Percentiles rank a stretch among this genome's conserved stretches.
These are phyloP conservation scores for Julus scandinavius DNA, from an alignment of 2,888 invertebrate genomes.

Conservation along the genomic window DNA sequence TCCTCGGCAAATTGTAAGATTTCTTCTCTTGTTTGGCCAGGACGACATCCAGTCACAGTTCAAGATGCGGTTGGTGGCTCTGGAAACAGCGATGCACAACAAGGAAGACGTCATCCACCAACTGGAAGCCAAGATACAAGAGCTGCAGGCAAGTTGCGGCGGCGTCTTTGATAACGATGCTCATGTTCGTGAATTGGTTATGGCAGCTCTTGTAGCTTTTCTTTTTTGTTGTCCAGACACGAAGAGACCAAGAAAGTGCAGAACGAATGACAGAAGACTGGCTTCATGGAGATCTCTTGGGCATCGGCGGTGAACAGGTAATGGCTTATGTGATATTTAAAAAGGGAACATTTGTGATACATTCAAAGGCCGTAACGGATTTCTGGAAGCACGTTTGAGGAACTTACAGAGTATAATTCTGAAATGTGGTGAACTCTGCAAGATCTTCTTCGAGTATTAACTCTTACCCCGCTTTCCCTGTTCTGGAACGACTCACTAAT, in stretches of 20 bases:
- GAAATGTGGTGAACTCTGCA: no score
- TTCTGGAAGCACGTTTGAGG: no score
- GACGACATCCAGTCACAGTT: slow-evolving; percentile 69
- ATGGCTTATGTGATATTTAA: no score
- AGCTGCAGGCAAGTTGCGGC: slow-evolving; percentile 46
- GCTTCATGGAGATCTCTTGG: not conserved
- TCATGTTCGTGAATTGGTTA: not conserved
- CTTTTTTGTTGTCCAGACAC: slow-evolving; percentile 1
- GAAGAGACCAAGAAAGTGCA: not conserved
- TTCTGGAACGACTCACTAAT: no score
- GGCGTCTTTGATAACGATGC: not conserved
- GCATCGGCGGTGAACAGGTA: not conserved
- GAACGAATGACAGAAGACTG: not conserved
- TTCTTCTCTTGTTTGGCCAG: slow-evolving; percentile 61
- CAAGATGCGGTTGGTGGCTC: slow-evolving; percentile 73
- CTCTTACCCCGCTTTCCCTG: no score
- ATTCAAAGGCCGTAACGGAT: no score
- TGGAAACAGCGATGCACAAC: slow-evolving; percentile 83
- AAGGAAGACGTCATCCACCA: slow-evolving; percentile 81
- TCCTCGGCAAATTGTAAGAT: not conserved
- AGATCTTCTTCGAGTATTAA: no score
- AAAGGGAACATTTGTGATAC: no score
- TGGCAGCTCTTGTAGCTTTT: not conserved
- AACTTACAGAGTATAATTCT: no score
- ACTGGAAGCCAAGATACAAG: slow-evolving; percentile 51